Base-by-base conservation (phyloP, 2,888 invertebrate species). In the Lamproptera curius region DNA sequence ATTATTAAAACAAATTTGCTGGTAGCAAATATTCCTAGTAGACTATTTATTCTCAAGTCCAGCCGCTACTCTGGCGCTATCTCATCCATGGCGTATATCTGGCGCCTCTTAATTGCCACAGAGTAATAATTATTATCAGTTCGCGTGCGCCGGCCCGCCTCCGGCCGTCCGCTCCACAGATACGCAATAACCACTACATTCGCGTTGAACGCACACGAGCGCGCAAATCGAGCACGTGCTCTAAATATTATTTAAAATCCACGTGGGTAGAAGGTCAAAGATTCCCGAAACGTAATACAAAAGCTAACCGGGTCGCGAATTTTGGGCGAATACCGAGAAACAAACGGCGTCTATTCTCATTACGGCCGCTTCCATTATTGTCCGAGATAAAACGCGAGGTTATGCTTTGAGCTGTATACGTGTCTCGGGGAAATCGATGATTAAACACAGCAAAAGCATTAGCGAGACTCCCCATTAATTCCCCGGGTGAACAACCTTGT, bases 21-120 rank as follows among this genome's bases (percentile, higher is more conserved):
- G n/a, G n/a, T n/a, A n/a, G n/a, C n/a, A n/a, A n/a, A n/a, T n/a
- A n/a, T n/a, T n/a, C n/a, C n/a, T n/a, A n/a, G n/a, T n/a, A n/a
- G n/a, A n/a, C 58, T 58, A 52, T 51, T 57, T 48, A 54, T 48
- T 53, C 51, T 61, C 60, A 67, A 66, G 60, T 67, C 66, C 20
- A 20, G 4, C n/a, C n/a, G n/a, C n/a, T n/a, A n/a, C n/a, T n/a
- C n/a, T 64, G 59, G 65, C 66, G 67, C 63, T 71, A 72, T 76
- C 66, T 67, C 73, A 68, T 73, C 73, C 65, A 71, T 73, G 75
- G 73, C 76, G 73, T 74, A 73, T 81, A 80, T 79, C 73, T 82
- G 86, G 86, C 86, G 86, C 86, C 85, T 82, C 73, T 76, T 84
- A 84, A 85, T 84, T 79, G 79, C 80, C 65, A 68, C 73, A 75